Evolutionary conservation across 2,888 invertebrate genomes (phyloP), one percentile per base, ranked within the genome.

Genomic region (Drosophila mercatorum): DNA sequence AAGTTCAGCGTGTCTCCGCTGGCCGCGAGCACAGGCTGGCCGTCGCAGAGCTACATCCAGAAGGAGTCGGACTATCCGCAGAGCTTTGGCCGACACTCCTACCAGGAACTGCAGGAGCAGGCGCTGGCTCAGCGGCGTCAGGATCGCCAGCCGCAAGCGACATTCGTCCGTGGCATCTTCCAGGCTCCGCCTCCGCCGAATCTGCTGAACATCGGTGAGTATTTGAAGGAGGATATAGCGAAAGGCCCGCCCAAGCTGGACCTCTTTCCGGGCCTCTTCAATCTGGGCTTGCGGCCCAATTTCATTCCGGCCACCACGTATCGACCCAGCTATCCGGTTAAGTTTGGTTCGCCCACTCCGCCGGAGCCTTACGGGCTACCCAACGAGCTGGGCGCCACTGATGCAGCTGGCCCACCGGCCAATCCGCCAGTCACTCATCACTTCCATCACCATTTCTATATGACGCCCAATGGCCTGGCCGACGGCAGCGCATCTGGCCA

Each of bases 1-100:
- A 95, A 95, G 85, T 95, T 95, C 85, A 95, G 95, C 5, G 94
- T 96, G 8, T 94, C 95, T 61, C 94, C 94, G 3, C 60, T 83
- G 65, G 56, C 65, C 8, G 38, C 63, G 4, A 51, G 8, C 52
- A 40, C 43, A 44, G 56, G 71, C 8, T 80, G 82, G 80, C 68
- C 78, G 43, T 68, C 80, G 26, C 90, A 90, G 68, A 94, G 95
- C n/a, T 96, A 95, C 80, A 94, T 95, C 22, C 94, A 95, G 14
- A 94, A 94, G 68, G 95, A 95, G 81, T 79, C 89, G 53, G 93
- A 93, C 63, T 93, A 93, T 81, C 92, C 92, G 8, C 90, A 89
- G 34, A 92, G 81, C 72, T 93, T 93, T 62, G 83, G 80, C 3
- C 78, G 81, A 10, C 69, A 91, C 8, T 65, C 72, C 12, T 83